phyloP scores from a whole-genome alignment of 2,113 vertebrate genomes.

The Corythaeola cristata region DNA sequence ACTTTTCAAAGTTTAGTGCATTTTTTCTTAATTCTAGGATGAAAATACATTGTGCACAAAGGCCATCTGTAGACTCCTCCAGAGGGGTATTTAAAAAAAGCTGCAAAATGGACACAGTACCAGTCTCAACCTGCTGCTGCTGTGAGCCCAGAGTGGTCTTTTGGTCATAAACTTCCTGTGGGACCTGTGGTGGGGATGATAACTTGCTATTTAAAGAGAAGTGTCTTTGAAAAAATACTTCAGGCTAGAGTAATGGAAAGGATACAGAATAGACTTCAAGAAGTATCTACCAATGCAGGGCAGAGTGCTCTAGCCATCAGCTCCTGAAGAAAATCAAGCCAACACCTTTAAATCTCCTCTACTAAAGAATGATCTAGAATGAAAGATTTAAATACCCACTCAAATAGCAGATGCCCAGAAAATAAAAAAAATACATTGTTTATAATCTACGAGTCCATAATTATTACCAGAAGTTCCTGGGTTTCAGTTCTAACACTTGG shows the following conservation, averaged over 20 bases:
- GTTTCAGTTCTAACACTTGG: not conserved
- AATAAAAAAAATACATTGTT: not conserved
- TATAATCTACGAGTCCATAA: not conserved
- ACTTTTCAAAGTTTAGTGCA: not conserved
- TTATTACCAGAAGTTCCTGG: not conserved
- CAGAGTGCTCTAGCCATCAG: not conserved
- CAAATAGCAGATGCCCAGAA: not conserved
- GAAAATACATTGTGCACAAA: not conserved
- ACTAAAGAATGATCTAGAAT: not conserved
- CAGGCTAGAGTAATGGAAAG: not conserved
- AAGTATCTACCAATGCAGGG: not conserved
- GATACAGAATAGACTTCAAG: not conserved
- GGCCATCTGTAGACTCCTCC: not conserved
- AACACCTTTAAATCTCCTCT: not conserved
- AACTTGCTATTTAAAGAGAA: not conserved
- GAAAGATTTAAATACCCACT: not conserved
- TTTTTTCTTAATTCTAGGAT: not conserved
- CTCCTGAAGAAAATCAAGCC: not conserved
- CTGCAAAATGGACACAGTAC: not conserved
- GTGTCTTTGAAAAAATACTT: not conserved
- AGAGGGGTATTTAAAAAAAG: not conserved
- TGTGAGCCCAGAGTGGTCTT: not conserved
- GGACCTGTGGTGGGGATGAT: not conserved
- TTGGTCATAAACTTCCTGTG: not conserved
- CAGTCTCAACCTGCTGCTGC: not conserved